These are phyloP conservation scores for Pipistrellus kuhlii DNA, from an alignment of 2,797 vertebrate genomes.

Conservation along the genomic window DNA sequence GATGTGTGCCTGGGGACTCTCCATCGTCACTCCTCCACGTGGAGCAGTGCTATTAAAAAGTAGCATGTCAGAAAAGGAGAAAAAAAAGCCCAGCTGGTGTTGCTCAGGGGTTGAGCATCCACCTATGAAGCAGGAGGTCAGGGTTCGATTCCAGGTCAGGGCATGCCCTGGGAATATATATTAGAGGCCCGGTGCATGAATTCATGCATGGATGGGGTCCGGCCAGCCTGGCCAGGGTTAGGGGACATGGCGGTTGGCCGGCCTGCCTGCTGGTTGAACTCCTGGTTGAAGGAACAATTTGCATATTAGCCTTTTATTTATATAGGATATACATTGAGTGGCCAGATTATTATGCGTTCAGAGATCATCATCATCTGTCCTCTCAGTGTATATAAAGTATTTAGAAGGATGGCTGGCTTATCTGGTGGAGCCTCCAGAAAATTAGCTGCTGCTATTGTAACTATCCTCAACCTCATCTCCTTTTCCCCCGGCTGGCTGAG, in stretches of 20 bases:
- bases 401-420: background rate
- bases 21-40: fast-evolving
- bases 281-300: too few relatives aligned
- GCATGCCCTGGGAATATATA: background rate
- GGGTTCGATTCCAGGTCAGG: background rate
- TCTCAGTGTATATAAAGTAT: background rate
- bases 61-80: background rate
- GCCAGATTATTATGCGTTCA: too few relatives aligned
- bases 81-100: background rate
- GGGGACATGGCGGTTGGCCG: too few relatives aligned
- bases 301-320: too few relatives aligned
- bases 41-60: background rate
- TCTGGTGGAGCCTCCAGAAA: background rate
- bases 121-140: background rate
- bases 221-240: too few relatives aligned
- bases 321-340: too few relatives aligned
- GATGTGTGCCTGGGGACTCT: conserved; percentile 46
- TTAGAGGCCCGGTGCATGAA: too few relatives aligned
- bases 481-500: background rate
- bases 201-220: too few relatives aligned
- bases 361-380: too few relatives aligned
- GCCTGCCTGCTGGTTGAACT: too few relatives aligned
- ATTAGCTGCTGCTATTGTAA: background rate
- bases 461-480: background rate
- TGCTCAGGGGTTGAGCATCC: background rate